phyloP scores from a whole-genome alignment of 1,140 invertebrate genomes.

The Leguminivora glycinivorella region DNA sequence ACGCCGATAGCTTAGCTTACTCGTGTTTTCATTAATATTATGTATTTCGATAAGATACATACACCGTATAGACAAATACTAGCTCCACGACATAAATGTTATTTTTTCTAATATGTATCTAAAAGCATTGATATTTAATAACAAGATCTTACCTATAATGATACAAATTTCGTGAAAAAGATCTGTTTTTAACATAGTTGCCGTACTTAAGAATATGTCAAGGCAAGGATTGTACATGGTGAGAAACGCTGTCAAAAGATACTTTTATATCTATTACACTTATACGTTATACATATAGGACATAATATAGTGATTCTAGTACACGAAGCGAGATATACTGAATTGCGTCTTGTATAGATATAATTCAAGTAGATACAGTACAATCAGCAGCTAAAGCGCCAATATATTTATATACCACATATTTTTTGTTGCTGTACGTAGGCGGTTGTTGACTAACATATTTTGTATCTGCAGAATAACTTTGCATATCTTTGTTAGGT shows the following conservation, averaged over 20 bases:
- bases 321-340: slow-evolving; percentile 33
- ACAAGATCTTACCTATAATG: slow-evolving; percentile 14
- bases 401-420: too few relatives aligned
- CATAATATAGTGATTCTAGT: not conserved
- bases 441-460: too few relatives aligned
- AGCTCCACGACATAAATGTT: not conserved
- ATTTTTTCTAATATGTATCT: slow-evolving; percentile 20
- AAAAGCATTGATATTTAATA: slow-evolving; percentile 4
- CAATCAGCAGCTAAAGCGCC: too few relatives aligned
- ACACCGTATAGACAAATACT: not conserved
- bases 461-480: too few relatives aligned
- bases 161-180: slow-evolving; percentile 29
- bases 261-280: slow-evolving; percentile 16
- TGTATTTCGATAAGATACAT: too few relatives aligned
- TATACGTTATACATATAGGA: slow-evolving; percentile 17
- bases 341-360: not conserved
- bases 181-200: slow-evolving; percentile 34
- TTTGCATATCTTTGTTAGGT: too few relatives aligned
- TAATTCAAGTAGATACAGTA: not conserved
- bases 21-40: too few relatives aligned
- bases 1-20: too few relatives aligned
- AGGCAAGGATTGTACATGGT: slow-evolving; percentile 51
- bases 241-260: not conserved
- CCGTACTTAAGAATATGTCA: slow-evolving; percentile 47
- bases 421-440: too few relatives aligned